Evolutionary conservation across 2,888 invertebrate species (phyloP).

Genomic region (Meloe dianella): DNA sequence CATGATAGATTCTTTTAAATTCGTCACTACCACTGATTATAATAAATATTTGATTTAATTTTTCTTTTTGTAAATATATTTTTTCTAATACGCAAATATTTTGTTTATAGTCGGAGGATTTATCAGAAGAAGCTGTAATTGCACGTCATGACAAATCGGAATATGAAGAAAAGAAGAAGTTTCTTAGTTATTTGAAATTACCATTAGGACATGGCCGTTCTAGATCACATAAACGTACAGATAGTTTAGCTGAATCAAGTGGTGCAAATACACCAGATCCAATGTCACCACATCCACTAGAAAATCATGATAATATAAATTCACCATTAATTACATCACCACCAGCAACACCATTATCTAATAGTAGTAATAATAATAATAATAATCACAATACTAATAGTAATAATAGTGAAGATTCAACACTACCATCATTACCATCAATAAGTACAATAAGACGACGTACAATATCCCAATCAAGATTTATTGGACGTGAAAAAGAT

Average conservation of each 20-base stretch:
- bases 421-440: slow-evolving; percentile 43
- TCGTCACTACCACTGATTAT: slow-evolving; percentile 40
- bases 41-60: neutral
- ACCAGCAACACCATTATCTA: slow-evolving; percentile 61
- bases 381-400: slow-evolving; percentile 17
- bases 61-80: slow-evolving; percentile 5
- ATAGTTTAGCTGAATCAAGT: slow-evolving; percentile 72
- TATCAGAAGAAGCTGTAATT: slow-evolving; percentile 75
- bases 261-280: slow-evolving; percentile 76
- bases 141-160: slow-evolving; percentile 80
- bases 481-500: slow-evolving; percentile 43
- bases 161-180: slow-evolving; percentile 80
- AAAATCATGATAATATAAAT: slow-evolving; percentile 55
- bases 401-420: slow-evolving; percentile 24
- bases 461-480: slow-evolving; percentile 62
- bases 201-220: slow-evolving; percentile 59
- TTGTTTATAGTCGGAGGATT: slow-evolving; percentile 70
- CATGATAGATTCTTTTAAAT: slow-evolving; percentile 23
- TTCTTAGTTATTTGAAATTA: slow-evolving; percentile 65
- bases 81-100: neutral
- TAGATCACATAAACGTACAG: slow-evolving; percentile 69
- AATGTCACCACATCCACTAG: slow-evolving; percentile 66
- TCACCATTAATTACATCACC: slow-evolving; percentile 61
- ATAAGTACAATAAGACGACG: slow-evolving; percentile 58
- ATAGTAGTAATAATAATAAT: slow-evolving; percentile 25